These are phyloP conservation scores for Drosophila lacteicornis DNA, from an alignment of 1,140 invertebrate genomes.

Conservation along the genomic window DNA sequence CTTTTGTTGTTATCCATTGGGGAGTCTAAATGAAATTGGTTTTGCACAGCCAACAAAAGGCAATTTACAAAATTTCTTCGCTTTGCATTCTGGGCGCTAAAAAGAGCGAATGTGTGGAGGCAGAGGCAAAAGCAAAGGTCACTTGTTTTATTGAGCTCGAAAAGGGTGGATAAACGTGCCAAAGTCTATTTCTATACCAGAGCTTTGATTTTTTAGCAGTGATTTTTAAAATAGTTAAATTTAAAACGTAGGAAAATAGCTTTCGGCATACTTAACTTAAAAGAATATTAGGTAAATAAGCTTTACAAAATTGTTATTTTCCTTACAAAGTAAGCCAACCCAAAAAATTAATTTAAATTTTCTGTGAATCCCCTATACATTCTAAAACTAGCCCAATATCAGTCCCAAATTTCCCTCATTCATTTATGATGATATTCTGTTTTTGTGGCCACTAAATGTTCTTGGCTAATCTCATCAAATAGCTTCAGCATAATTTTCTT, in stretches of 20 bases:
- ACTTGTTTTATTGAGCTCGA: conserved; percentile 1
- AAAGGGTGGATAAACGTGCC: not conserved
- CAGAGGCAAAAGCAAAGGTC: conserved; percentile 27
- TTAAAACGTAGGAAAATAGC: not conserved
- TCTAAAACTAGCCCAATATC: too few relatives aligned
- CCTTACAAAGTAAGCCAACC: too few relatives aligned
- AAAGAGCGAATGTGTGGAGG: conserved; percentile 16
- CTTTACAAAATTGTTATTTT: too few relatives aligned
- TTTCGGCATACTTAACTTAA: too few relatives aligned
- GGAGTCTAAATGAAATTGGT: conserved; percentile 72
- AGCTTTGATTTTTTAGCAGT: not conserved
- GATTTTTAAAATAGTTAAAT: not conserved
- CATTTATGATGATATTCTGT: conserved; percentile 48
- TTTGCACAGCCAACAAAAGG: conserved; percentile 46
- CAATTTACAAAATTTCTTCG: conserved; percentile 40
- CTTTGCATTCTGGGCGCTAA: conserved; percentile 27
- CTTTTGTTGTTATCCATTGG: conserved; percentile 51
- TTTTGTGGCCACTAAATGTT: conserved; percentile 7
- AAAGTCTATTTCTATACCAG: not conserved
- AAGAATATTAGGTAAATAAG: too few relatives aligned
- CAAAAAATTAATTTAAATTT: not conserved
- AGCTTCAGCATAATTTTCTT: conserved; percentile 68
- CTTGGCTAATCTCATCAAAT: conserved; percentile 68
- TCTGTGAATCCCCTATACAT: not conserved
- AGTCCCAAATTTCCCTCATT: not conserved